Conservation (phyloP, 2,888 invertebrate species). For the Troides aeacus region DNA sequence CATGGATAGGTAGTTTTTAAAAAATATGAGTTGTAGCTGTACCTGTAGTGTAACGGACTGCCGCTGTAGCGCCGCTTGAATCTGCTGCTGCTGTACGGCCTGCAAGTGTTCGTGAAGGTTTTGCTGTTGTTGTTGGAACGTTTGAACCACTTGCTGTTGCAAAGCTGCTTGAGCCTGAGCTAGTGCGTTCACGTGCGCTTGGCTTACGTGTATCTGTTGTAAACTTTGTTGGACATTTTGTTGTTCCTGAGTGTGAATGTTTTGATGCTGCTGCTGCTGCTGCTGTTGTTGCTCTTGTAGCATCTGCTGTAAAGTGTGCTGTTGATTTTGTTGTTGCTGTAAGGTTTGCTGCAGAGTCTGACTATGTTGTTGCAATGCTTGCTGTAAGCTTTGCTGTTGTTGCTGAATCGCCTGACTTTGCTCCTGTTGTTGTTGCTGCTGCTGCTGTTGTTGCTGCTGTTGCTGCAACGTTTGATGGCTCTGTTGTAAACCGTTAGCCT, state of each 20-base stretch:
- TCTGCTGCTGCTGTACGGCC: conserved; percentile 73
- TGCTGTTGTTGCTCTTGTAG: conserved; percentile 55
- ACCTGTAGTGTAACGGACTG: conserved; percentile 74
- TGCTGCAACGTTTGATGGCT: conserved; percentile 63
- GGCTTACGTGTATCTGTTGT: conserved; percentile 70
- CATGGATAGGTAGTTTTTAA: no score
- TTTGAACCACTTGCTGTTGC: conserved; percentile 72
- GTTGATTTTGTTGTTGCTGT: conserved; percentile 52
- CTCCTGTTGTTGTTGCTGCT: conserved; percentile 49
- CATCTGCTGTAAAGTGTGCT: conserved; percentile 45
- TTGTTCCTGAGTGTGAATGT: conserved; percentile 50
- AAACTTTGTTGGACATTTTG: conserved; percentile 58
- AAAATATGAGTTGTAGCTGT: conserved; percentile 3
- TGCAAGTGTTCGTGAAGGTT: conserved; percentile 71
- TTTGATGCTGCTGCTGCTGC: conserved; percentile 38
- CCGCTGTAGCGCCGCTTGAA: conserved; percentile 71
- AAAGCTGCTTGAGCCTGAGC: conserved; percentile 70
- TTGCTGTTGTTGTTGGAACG: conserved; percentile 72
- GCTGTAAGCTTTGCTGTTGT: conserved; percentile 40
- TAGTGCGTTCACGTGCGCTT: conserved; percentile 71
- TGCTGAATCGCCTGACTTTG: conserved; percentile 47
- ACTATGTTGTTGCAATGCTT: conserved; percentile 51
- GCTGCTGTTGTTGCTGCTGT: conserved; percentile 70
- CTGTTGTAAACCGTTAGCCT: conserved; percentile 70
- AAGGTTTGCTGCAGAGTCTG: conserved; percentile 41